Evolutionary conservation across 1,140 invertebrate genomes (phyloP), one percentile per base, ranked within the genome.

Genomic region (Cardiocondyla obscurior): DNA sequence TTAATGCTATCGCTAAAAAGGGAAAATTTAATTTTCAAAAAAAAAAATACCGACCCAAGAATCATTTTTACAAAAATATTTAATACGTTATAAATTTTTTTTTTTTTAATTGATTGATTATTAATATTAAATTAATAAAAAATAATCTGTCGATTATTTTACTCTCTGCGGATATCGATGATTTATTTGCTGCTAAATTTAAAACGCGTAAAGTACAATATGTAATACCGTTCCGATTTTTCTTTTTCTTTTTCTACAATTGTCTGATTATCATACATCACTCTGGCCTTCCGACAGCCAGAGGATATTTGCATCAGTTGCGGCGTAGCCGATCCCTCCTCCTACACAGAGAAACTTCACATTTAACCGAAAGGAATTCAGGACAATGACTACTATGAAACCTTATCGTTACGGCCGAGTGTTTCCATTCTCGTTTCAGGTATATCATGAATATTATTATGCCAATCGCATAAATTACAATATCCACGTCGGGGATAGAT

Each of bases 341-440:
- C 62, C 12, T 51, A 28, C 60, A 22, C 51, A n/a, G 36, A 62
- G 58, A 67, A 83, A 82, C 76, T 58, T 57, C 76, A 55, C 74
- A 79, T 83, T 64, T 57, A 82, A 81, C 62, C 51, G 57, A 83
- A 81, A 83, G 76, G 69, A 83, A 79, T 79, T 79, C 74, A 79
- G 74, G 46, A 79, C 74, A 79, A 79, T 79, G 74, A 79, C 74
- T 79, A 55, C 62, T 42, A 79, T 55, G 51, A 79, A 49, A 46
- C 14, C 60, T 77, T 77, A 77, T 77, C 46, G 74, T 77, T 67
- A 77, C 60, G 74, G 46, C 46, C 62, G 46, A 69, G 44, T 25
- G 46, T 79, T 64, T 76, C 57, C 58, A 64, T 64, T 64, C 73
- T 53, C 58, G 42, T 60, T 67, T 65, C 33, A 28, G 49, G 16